Conservation (phyloP, 2,888 invertebrate species). For the Thymelicus acteon region DNA sequence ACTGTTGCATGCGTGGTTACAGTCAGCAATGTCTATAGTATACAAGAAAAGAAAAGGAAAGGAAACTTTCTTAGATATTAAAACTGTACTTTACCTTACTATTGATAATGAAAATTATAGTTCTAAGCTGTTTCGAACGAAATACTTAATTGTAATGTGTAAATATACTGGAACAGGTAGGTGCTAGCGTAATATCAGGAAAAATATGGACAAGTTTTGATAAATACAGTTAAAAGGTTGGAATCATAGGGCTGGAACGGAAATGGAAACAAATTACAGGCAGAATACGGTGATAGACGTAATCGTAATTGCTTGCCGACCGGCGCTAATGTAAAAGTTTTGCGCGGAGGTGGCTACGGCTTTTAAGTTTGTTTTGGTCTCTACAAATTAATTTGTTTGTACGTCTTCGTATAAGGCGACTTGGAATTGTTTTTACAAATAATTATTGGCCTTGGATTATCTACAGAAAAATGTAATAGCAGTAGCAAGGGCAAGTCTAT, state of each 20-base stretch:
- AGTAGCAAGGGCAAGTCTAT: too few relatives aligned
- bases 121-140: neutral
- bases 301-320: conserved; percentile 70
- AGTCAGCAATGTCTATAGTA: neutral
- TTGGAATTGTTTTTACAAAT: conserved; percentile 48
- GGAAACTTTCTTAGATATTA: neutral
- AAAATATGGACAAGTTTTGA: conserved; percentile 9
- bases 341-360: conserved; percentile 60
- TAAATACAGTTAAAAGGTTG: conserved; percentile 36
- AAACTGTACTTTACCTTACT: neutral
- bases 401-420: conserved; percentile 66
- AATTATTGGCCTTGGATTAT: conserved; percentile 39
- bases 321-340: conserved; percentile 79
- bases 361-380: conserved; percentile 75
- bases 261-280: conserved; percentile 55
- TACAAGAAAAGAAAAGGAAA: neutral
- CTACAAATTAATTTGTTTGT: conserved; percentile 81
- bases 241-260: conserved; percentile 48
- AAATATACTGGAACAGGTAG: neutral
- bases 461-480: too few relatives aligned
- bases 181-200: neutral
- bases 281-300: conserved; percentile 62
- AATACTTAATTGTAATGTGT: too few relatives aligned
- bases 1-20: neutral
- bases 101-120: neutral